phyloP scores from a whole-genome alignment of 2,113 vertebrate species.

The Cavia aperea region DNA sequence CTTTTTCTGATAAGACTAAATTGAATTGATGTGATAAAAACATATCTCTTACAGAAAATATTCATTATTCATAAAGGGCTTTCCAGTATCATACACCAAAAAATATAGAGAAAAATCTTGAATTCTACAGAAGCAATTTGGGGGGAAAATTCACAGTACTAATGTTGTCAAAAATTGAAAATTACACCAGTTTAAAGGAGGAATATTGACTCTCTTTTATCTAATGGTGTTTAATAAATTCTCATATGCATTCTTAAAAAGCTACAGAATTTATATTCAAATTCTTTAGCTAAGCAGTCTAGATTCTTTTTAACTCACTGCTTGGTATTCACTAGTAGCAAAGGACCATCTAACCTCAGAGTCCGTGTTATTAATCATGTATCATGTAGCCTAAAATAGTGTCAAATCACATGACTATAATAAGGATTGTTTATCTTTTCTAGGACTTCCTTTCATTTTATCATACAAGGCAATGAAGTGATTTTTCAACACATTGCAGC shows the following conservation, averaged over 20 bases:
- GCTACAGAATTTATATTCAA: not conserved
- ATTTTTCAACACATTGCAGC: not conserved
- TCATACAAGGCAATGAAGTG: not conserved
- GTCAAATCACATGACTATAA: not conserved
- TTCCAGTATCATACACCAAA: not conserved
- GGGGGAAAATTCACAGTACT: not conserved
- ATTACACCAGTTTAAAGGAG: not conserved
- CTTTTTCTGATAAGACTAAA: conserved; percentile 63
- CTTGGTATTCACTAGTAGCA: not conserved
- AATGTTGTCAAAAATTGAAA: not conserved
- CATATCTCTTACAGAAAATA: conserved; percentile 33
- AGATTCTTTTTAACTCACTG: not conserved
- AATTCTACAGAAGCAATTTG: not conserved
- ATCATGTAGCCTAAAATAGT: not conserved
- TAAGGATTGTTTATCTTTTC: not conserved
- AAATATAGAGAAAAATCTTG: not conserved
- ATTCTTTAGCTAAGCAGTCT: not conserved
- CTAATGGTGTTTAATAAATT: not conserved
- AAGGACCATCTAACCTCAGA: not conserved
- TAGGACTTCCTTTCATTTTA: not conserved
- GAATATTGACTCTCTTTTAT: not conserved
- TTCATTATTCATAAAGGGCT: conserved; percentile 22
- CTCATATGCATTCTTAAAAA: not conserved
- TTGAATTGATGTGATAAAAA: conserved; percentile 50
- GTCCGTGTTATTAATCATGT: not conserved